phyloP scores from a whole-genome alignment of 2,797 vertebrate genomes.

The Gymnoscopelus braueri region DNA sequence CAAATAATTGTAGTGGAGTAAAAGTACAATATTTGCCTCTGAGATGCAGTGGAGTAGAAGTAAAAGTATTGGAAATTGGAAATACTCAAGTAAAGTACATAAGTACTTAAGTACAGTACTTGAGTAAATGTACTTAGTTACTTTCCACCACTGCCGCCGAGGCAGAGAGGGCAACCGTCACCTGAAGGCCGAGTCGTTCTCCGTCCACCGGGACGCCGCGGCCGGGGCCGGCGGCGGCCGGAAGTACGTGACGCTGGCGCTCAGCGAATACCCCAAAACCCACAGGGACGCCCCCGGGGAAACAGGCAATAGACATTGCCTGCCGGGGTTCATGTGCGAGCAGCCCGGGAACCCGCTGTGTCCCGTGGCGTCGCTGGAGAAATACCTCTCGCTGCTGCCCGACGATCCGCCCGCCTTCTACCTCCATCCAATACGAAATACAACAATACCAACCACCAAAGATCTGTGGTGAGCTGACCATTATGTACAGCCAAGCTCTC shows the following conservation, averaged over 20 bases:
- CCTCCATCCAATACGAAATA: not conserved
- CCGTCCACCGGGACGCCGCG: not conserved
- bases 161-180: slow-evolving; percentile 6
- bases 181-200: not conserved
- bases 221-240: not conserved
- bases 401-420: not conserved
- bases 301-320: no score
- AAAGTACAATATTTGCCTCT: no score
- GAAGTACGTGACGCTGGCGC: slow-evolving; percentile 3
- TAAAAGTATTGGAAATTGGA: no score
- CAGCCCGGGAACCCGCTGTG: not conserved
- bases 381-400: not conserved
- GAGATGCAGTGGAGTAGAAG: no score
- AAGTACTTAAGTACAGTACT: no score
- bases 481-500: no score
- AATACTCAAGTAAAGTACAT: no score
- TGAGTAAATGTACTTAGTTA: no score
- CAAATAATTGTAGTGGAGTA: no score
- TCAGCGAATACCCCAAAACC: not conserved
- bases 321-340: not conserved
- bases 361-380: not conserved
- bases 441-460: no score
- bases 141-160: no score
- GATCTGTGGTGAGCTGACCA: no score
- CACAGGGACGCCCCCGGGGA: not conserved